Percentiles rank a stretch among this genome's conserved stretches.
phyloP scores from a whole-genome alignment of 2,797 vertebrate species.

The Falco concolor region DNA sequence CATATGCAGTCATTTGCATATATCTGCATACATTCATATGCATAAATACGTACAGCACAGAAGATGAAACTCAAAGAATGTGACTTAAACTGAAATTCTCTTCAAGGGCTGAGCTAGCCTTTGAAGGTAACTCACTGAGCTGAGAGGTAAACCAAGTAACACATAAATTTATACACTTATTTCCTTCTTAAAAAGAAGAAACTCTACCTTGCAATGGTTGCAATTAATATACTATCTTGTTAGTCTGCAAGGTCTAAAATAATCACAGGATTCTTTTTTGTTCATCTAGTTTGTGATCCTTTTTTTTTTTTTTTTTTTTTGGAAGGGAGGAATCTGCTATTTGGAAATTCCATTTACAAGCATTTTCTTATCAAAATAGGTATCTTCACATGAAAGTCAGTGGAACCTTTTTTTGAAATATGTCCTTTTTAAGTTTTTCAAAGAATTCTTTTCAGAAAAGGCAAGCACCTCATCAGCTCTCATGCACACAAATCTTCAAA shows the following conservation, averaged over 20 bases:
- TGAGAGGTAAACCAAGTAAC: background rate
- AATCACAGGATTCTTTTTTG: background rate
- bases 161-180: background rate
- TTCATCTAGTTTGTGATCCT: background rate
- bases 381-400: constrained; percentile 50
- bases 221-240: constrained; percentile 1
- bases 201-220: background rate
- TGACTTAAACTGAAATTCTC: constrained; percentile 8
- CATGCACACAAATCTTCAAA: constrained; percentile 55
- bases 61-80: constrained; percentile 28
- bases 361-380: constrained; percentile 59
- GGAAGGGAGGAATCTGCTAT: background rate
- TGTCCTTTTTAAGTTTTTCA: constrained; percentile 61
- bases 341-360: constrained; percentile 32
- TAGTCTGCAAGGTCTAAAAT: background rate
- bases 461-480: constrained; percentile 64
- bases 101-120: background rate
- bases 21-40: constrained; percentile 15
- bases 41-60: background rate
- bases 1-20: background rate
- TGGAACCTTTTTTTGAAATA: constrained; percentile 31
- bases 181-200: background rate
- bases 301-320: constrained; percentile 21
- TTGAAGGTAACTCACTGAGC: constrained; percentile 12
- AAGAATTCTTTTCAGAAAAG: constrained; percentile 60